Evolutionary conservation across 2,888 invertebrate species (phyloP), one percentile per base, ranked within the genome.

Genomic region (Agonum fuliginosum): DNA sequence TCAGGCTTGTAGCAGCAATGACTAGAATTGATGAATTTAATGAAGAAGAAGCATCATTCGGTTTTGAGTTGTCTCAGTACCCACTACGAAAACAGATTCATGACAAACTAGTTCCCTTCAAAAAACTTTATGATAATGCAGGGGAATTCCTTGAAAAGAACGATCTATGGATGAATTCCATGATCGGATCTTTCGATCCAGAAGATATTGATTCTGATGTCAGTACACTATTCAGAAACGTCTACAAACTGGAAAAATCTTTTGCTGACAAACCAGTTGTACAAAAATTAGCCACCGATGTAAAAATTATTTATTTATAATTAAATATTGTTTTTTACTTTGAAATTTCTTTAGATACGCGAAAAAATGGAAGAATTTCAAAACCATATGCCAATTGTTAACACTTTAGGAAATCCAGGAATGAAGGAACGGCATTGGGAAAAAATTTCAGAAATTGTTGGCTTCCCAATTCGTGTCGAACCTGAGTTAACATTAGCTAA

Each of bases 351-450:
- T 69, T 78, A 86, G 85, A 84, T 87, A 6, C 91, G 93, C 81
- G 87, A 89, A 62, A 91, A 90, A 86, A 95, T 98, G 81, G 97
- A 98, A 82, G 93, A 92, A 1, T 98, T 98, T 86, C 94, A 94
- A 80, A 91, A 91, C n/a, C 90, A 95, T 82, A 89, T 97, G 91
- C 96, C 98, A 0, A 93, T 98, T n/a, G 94, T 98, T 41, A 92
- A 94, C 84, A 97, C 97, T 0, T 87, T 98, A 17, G 98, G 98
- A 54, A 98, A 98, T 88, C 97, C 97, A 0, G 97, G 97, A 71
- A 92, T 98, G 92, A 95, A 96, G 84, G 90, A 89, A 0, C 91
- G 97, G 0, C 98, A 98, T 86, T 98, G 98, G 98, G 96, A 97
- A 83, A 93, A 94, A 87, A 93, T 98, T 3, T 97, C 97, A 0